phyloP scores from a whole-genome alignment of 2,888 invertebrate genomes.

The Cactoblastis cactorum region DNA sequence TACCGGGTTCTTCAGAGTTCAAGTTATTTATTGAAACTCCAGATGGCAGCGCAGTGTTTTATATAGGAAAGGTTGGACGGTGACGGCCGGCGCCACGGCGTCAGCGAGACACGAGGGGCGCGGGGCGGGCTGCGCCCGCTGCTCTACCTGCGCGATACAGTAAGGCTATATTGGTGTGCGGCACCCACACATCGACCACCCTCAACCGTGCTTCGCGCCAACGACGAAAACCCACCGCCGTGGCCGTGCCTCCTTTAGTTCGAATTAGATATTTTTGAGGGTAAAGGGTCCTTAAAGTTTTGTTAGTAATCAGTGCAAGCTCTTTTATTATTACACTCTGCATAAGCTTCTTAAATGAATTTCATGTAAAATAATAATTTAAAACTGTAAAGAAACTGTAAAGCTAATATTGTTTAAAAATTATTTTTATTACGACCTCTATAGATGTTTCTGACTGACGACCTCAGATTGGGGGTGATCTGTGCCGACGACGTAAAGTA shows the following conservation, averaged over 20 bases:
- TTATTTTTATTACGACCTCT: no score
- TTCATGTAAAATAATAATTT: no score
- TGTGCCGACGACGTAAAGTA: no score
- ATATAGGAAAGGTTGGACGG: conserved; percentile 60
- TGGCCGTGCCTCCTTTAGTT: not conserved
- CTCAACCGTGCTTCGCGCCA: not conserved
- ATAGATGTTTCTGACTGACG: no score
- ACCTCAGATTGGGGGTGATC: no score
- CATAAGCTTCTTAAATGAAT: no score
- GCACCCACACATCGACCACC: conserved; percentile 13
- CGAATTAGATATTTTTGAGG: not conserved
- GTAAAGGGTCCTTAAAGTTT: not conserved
- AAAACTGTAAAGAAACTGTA: no score
- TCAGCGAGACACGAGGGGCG: conserved; percentile 28
- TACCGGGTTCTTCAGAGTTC: conserved; percentile 65
- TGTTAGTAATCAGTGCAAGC: no score
- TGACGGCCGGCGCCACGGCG: conserved; percentile 37
- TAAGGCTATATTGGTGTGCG: conserved; percentile 13
- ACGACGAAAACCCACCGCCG: no score
- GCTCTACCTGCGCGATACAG: conserved; percentile 25
- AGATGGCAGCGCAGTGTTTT: conserved; percentile 77
- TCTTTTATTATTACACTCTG: no score
- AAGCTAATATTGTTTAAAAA: no score
- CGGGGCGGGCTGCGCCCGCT: conserved; percentile 33
- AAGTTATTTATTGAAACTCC: conserved; percentile 78